Evolutionary conservation across 2,113 vertebrate species (phyloP), one percentile per base, ranked within the genome.

Genomic region (Cygnus atratus): DNA sequence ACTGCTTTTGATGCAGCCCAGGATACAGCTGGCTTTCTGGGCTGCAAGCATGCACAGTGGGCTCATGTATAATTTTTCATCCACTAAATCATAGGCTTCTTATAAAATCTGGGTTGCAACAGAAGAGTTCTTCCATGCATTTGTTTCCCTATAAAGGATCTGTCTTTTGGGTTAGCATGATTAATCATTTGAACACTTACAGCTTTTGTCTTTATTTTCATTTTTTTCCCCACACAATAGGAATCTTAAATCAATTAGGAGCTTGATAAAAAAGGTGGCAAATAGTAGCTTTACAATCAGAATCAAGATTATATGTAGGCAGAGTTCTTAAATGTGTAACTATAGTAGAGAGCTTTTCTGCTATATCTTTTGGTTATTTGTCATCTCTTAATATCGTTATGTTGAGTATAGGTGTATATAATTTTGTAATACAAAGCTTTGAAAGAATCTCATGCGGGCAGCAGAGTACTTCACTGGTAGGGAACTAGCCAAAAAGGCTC

Each of bases 401-500:
- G 13, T 35, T 67, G 19, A 46, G 5, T 81, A 37, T 43, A 68
- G 15, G 11, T 73, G 13, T 58, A 35, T 37, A 41, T 39, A 44
- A 75, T 26, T 68, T 84, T 25, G 46, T 48, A 44, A 44, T 52
- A 52, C 12, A 77, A 82, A 55, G 77, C 28, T 28, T 55, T 81
- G 24, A 22, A 92, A 48, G 7, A 15, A 72, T 78, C 37, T 72
- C 14, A 46, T 84, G 28, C 68, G 29, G 10, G 10, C 41, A 55
- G n/a, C 25, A 19, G 70, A 88, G 44, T 73, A n/a, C 52, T 90
- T 95, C 41, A 13, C 41, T 83, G n/a, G 13, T 73, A 83, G 41
- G 66, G 57, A 79, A 68, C 19, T 35, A 85, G 67, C 70, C 84
- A 85, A 29, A 82, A 95, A 94, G 83, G 63, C 52, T 94, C 90